These are phyloP conservation scores for Gracilinanus agilis DNA, from an alignment of 2,113 vertebrate genomes.

Conservation along the genomic window DNA sequence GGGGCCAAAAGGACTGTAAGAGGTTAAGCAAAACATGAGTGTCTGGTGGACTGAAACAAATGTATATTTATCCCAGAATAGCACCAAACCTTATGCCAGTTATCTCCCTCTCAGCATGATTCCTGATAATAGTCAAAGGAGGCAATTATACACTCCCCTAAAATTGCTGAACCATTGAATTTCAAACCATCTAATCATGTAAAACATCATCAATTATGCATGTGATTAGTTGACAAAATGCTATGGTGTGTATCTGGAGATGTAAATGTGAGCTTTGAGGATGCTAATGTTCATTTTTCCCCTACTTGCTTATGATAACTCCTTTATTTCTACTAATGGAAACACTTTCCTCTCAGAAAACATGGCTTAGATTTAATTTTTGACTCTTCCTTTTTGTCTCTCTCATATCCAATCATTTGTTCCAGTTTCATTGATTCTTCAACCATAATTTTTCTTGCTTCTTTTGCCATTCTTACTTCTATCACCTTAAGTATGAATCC, in stretches of 20 bases:
- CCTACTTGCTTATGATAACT: neutral
- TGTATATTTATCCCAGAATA: neutral
- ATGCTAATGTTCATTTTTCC: neutral
- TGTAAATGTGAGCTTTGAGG: neutral
- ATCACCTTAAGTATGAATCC: neutral
- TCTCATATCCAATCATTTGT: neutral
- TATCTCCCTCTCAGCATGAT: neutral
- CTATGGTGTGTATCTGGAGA: neutral
- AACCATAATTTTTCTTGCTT: neutral
- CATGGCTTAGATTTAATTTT: neutral
- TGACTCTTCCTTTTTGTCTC: neutral
- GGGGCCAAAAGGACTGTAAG: neutral
- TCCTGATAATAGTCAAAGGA: slow-evolving; percentile 1
- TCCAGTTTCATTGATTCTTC: neutral
- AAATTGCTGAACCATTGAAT: slow-evolving; percentile 5
- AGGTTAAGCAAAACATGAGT: neutral
- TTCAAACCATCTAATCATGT: slow-evolving; percentile 9
- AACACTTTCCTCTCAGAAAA: neutral
- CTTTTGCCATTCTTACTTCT: neutral
- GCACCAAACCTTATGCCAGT: neutral
- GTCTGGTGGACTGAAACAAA: neutral
- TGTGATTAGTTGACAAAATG: slow-evolving; percentile 6
- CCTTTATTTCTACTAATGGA: neutral
- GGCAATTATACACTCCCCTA: neutral
- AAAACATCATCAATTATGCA: slow-evolving; percentile 6